phyloP scores from a whole-genome alignment of 2,888 invertebrate species.

The Timandra comae region DNA sequence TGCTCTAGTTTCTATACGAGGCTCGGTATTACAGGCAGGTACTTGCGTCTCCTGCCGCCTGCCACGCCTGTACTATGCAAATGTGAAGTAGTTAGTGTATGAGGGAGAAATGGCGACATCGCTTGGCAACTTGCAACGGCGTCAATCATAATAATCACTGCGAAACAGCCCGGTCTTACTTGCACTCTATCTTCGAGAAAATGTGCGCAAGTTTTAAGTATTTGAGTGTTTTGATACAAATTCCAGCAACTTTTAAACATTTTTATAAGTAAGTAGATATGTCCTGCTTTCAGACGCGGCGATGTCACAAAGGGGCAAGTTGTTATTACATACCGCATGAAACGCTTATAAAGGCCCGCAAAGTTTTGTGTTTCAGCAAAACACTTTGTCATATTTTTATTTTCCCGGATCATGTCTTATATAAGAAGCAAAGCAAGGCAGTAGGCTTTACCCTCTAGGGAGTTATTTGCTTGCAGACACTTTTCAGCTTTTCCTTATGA shows the following conservation, averaged over 20 bases:
- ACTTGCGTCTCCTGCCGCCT: slow-evolving; percentile 34
- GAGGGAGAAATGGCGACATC: slow-evolving; percentile 50
- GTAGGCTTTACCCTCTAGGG: slow-evolving; percentile 73
- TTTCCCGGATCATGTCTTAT: slow-evolving; percentile 58
- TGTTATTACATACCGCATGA: slow-evolving; percentile 11
- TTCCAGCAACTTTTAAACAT: no score
- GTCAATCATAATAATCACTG: slow-evolving; percentile 57
- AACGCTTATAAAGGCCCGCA: slow-evolving; percentile 15
- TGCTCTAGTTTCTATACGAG: slow-evolving; percentile 42
- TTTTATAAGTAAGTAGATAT: no score
- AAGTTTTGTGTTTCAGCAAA: slow-evolving; percentile 35
- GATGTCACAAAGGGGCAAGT: slow-evolving; percentile 3
- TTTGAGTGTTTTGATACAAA: no score
- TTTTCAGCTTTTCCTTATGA: slow-evolving; percentile 76
- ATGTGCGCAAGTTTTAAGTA: neutral
- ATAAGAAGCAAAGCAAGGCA: slow-evolving; percentile 67
- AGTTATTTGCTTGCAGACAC: slow-evolving; percentile 76
- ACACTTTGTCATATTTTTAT: slow-evolving; percentile 47
- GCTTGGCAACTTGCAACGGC: slow-evolving; percentile 54
- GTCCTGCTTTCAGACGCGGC: no score
- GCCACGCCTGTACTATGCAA: slow-evolving; percentile 52
- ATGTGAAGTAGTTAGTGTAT: slow-evolving; percentile 58
- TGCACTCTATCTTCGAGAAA: slow-evolving; percentile 7
- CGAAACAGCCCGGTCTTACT: slow-evolving; percentile 41
- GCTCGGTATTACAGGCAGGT: slow-evolving; percentile 31